phyloP scores from a whole-genome alignment of 2,888 invertebrate genomes.

The Drepanosiphum platanoidis region DNA sequence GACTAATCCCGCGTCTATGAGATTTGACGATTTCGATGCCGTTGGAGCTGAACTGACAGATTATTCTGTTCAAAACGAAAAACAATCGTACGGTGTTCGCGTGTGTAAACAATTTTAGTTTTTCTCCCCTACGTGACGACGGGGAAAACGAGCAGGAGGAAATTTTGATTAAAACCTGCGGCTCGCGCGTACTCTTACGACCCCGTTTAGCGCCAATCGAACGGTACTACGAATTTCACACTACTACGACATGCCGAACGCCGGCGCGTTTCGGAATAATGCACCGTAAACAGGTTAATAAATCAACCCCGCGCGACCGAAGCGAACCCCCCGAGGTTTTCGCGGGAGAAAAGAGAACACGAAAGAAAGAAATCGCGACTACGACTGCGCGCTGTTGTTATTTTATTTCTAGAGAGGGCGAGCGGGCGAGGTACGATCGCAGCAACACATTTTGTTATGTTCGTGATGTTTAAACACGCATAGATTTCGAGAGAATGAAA shows the following conservation, averaged over 20 bases:
- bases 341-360: neutral
- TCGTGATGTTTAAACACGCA: neutral
- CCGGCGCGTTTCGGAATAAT: neutral
- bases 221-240: neutral
- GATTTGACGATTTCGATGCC: too few relatives aligned
- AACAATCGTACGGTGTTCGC: too few relatives aligned
- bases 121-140: too few relatives aligned
- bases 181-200: neutral
- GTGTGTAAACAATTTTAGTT: too few relatives aligned
- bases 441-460: neutral
- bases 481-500: neutral
- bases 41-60: too few relatives aligned
- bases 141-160: too few relatives aligned
- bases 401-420: neutral
- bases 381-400: neutral
- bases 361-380: neutral
- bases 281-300: conserved; percentile 9
- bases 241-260: neutral
- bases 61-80: too few relatives aligned
- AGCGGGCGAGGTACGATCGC: neutral
- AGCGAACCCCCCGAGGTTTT: neutral
- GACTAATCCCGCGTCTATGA: too few relatives aligned
- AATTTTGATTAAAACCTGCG: too few relatives aligned
- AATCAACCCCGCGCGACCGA: neutral
- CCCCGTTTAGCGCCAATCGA: neutral